Percentiles rank a stretch among this genome's conserved stretches.
Evolutionary conservation across 2,888 invertebrate species (phyloP).

Genomic region (Lasioglossum oenotherae): DNA sequence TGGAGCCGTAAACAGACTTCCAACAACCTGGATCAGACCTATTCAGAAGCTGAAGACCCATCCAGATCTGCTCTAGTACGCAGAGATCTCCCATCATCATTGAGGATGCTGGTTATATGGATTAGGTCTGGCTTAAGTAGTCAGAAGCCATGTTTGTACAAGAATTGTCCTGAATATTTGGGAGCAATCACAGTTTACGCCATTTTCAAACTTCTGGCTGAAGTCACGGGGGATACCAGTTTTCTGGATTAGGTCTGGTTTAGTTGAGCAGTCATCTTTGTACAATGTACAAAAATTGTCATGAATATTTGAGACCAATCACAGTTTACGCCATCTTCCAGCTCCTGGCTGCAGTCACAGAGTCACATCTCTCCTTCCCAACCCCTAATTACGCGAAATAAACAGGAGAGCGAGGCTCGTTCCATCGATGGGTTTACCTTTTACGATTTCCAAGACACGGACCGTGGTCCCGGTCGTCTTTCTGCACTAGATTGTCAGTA

Average conservation of each 20-base stretch:
- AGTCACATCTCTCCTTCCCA: slow-evolving; percentile 10
- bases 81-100: not conserved
- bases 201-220: not conserved
- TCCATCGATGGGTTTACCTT: slow-evolving; percentile 35
- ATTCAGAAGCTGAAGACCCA: not conserved
- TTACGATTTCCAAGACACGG: slow-evolving; percentile 46
- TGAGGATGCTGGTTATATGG: not conserved
- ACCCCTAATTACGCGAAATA: slow-evolving; percentile 45
- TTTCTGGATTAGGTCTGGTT: no score
- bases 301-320: not conserved
- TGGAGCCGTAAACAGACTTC: not conserved
- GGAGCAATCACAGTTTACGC: not conserved
- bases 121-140: not conserved
- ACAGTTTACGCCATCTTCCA: not conserved
- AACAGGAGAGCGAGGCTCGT: slow-evolving; percentile 16
- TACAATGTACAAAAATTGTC: not conserved
- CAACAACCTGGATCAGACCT: not conserved
- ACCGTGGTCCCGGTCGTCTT: not conserved
- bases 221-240: not conserved
- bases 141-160: not conserved
- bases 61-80: not conserved
- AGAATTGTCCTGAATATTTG: not conserved
- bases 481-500: slow-evolving; percentile 1
- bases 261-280: not conserved
- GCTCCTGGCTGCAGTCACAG: not conserved